Base-by-base conservation (phyloP, 2,113 vertebrate genomes). In the Myotis yumanensis region DNA sequence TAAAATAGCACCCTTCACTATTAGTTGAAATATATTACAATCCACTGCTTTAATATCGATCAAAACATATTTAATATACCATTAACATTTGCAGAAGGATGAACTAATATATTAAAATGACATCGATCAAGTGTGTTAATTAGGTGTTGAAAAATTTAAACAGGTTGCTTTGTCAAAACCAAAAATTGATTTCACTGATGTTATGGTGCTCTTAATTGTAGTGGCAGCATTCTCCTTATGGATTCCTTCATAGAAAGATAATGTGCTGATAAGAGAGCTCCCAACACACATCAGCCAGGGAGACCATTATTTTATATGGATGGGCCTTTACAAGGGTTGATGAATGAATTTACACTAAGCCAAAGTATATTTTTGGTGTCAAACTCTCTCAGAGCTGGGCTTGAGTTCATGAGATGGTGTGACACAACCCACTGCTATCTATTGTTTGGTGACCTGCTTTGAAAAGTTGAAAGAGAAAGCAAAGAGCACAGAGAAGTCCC, bases 41-140 rank as follows among this genome's bases (percentile, higher is more conserved):
- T 96, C 94, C 89, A 86, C 89, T 97, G 62, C 96, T 90, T 97
- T 97, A 97, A 90, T 97, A 97, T 97, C 25, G 92, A 98, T 98
- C 89, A 91, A 91, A 93, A 83, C 77, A 93, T 97, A 96, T 97
- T 97, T 97, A 98, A 97, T 97, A 96, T 97, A 89, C 86, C 89
- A 97, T 98, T 97, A 98, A 94, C 88, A 83, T 97, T 97, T 98
- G 92, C 68, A 96, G 96, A 97, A 97, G 97, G 96, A 98, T 97
- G 73, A 80, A 97, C 97, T 97, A 92, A 94, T 97, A 90, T 96
- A 97, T 97, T 97, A 97, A 98, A 96, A 96, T 23, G 92, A 0
- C 66, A 95, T 96, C 97, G 97, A 97, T 96, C 93, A 86, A 95
- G 93, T 92, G 96, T 97, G 91, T 96, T 98, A 98, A 98, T 98